Base-by-base conservation (phyloP, 2,888 invertebrate species). In the Thyatira batis region DNA sequence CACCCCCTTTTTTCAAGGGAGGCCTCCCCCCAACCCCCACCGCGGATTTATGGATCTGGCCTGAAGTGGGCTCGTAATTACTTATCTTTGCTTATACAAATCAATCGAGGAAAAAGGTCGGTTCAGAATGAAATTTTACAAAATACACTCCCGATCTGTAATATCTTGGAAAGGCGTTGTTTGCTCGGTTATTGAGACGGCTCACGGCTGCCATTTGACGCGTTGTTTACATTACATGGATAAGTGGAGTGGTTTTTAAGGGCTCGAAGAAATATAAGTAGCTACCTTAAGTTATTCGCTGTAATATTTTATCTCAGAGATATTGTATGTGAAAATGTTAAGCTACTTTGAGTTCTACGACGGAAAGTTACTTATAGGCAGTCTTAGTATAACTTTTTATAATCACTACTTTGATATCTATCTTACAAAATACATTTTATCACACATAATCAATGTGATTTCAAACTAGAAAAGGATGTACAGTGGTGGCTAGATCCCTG, bases 61-160 rank as follows among this genome's bases (percentile, higher is more conserved):
- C 85, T 78, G 78, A 79, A 85, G 85, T 79, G 83, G 83, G 80
- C 73, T 78, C 83, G 89, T 89, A 91, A 92, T 92, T 92, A 92
- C 91, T 91, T 92, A 92, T 91, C 91, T 91, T 85, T 81, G 83
- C 74, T 86, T 87, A 89, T 89, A 89, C 90, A 89, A 92, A 91
- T 91, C 91, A 92, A 92, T 92, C 89, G 87, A 59, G 65, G 70
- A 75, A 78, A 80, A 82, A 75, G 73, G 67, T 52, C 52, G 53
- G 50, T 28, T 55, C 67, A 67, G 69, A 67, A n/a, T 66, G 66
- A 65, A 65, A 58, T 63, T 60, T 61, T 48, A 52, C 57, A 58
- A 66, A 63, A 68, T 65, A 69, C 63, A 64, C 63, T 39, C 39
- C 8, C 55, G 62, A 61, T 63, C 63, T 67, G 66, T 63, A 39